Conservation (phyloP, 1,140 invertebrate species). For the Aplysia californica region DNA sequence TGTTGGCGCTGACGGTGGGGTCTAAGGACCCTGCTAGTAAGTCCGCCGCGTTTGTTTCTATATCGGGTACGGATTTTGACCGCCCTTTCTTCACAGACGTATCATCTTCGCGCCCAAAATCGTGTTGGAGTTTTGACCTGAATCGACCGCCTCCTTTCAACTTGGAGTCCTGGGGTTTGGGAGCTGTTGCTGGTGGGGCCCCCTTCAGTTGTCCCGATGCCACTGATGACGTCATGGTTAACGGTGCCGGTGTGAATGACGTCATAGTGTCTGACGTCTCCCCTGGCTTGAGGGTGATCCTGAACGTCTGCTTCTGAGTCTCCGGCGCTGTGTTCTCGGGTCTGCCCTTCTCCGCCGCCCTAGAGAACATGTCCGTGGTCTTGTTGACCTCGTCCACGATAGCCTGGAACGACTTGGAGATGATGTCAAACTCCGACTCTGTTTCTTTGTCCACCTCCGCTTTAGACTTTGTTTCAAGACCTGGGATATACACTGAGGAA, state of each 20-base stretch:
- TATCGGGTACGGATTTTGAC: constrained; percentile 32
- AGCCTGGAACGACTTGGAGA: constrained; percentile 59
- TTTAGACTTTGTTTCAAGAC: constrained; percentile 31
- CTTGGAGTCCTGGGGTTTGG: constrained; percentile 22
- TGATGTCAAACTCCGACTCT: constrained; percentile 57
- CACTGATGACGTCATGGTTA: no score
- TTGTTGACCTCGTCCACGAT: constrained; percentile 55
- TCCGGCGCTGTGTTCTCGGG: constrained; percentile 17
- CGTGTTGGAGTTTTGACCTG: constrained; percentile 27
- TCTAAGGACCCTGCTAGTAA: no score
- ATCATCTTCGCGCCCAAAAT: constrained; percentile 29
- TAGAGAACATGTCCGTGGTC: constrained; percentile 33
- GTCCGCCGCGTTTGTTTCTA: neutral
- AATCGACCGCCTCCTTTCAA: constrained; percentile 25
- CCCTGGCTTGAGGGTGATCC: constrained; percentile 23
- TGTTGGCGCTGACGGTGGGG: no score
- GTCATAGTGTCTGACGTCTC: no score
- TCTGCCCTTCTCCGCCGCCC: neutral
- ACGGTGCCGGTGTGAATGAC: no score
- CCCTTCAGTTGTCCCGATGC: no score
- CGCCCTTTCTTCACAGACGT: constrained; percentile 14
- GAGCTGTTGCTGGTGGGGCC: neutral
- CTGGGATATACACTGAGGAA: constrained; percentile 32
- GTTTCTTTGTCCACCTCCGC: constrained; percentile 49
- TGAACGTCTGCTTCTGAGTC: constrained; percentile 18